A percentile compares a stretch with the other conserved stretches of the same genome.
These are phyloP conservation scores for Australoheros scitulus DNA, from an alignment of 2,113 vertebrate genomes.

Conservation along the genomic window DNA sequence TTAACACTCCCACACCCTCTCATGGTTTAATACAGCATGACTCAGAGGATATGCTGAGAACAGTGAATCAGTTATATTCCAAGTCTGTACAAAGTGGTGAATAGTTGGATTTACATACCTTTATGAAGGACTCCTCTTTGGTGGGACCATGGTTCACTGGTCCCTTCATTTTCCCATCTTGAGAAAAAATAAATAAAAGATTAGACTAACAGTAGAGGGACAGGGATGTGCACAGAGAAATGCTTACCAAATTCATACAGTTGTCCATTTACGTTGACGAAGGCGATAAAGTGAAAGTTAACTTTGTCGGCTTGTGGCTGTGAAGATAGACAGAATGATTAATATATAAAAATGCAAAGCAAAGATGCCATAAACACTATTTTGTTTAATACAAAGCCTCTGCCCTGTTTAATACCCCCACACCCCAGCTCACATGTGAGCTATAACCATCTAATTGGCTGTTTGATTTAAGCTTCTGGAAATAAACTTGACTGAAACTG, in stretches of 20 bases:
- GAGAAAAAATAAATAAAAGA: constrained; percentile 1
- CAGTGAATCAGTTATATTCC: background rate
- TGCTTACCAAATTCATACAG: constrained; percentile 93
- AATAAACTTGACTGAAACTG: background rate
- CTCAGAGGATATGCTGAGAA: background rate
- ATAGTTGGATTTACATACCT: constrained; percentile 73
- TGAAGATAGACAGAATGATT: background rate
- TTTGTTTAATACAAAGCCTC: background rate
- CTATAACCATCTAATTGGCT: background rate
- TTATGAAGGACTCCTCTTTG: constrained; percentile 83
- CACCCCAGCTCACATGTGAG: background rate
- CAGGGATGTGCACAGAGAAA: background rate
- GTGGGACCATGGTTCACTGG: constrained; percentile 89
- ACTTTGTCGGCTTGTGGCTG: constrained; percentile 89
- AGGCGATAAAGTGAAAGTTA: constrained; percentile 96
- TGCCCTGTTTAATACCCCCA: background rate
- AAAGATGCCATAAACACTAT: background rate
- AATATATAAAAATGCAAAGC: background rate
- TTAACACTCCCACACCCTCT: background rate
- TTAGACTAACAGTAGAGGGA: constrained; percentile 3
- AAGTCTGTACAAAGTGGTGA: background rate
- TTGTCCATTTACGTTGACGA: constrained; percentile 87
- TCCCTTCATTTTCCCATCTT: constrained; percentile 91
- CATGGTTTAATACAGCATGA: background rate
- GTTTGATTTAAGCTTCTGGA: background rate